These are phyloP conservation scores for Percina caprodes DNA, from an alignment of 2,113 vertebrate species.

Conservation along the genomic window DNA sequence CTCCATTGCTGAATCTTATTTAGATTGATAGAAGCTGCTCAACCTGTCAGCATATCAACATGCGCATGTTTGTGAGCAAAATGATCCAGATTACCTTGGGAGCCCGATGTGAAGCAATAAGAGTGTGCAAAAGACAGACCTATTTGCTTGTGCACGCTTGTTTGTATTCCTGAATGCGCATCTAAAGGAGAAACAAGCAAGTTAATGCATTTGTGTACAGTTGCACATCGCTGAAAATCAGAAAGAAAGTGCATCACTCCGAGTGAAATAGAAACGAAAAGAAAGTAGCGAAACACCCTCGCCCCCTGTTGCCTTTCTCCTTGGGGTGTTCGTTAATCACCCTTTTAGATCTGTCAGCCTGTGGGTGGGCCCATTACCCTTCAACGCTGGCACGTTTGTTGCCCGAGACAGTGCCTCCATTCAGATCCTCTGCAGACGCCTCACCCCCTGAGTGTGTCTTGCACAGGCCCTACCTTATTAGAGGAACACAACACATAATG, in stretches of 20 bases:
- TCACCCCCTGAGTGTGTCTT: conserved; percentile 17
- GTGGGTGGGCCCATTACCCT: conserved; percentile 79
- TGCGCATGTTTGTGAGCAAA: conserved; percentile 58
- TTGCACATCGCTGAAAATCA: neutral
- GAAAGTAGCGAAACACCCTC: conserved; percentile 21
- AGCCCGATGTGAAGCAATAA: conserved; percentile 17
- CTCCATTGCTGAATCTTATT: conserved; percentile 65
- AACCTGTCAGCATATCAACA: conserved; percentile 52
- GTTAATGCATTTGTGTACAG: conserved; percentile 4
- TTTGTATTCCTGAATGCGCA: conserved; percentile 34
- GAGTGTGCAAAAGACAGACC: conserved; percentile 19
- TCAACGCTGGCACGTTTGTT: conserved; percentile 52
- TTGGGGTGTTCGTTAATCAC: conserved; percentile 77
- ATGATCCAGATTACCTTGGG: conserved; percentile 62
- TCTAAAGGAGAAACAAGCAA: conserved; percentile 20
- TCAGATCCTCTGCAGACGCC: conserved; percentile 36
- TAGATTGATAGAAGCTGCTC: conserved; percentile 75
- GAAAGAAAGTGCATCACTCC: neutral
- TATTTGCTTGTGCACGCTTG: neutral
- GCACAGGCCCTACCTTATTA: conserved; percentile 55
- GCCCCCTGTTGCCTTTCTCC: conserved; percentile 48
- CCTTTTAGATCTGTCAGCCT: conserved; percentile 72
- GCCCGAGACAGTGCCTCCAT: conserved; percentile 53
- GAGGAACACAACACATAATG: conserved; percentile 59
- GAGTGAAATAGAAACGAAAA: conserved; percentile 20